These are phyloP conservation scores for Uropsilus gracilis DNA, from an alignment of 2,113 vertebrate genomes.

Conservation along the genomic window DNA sequence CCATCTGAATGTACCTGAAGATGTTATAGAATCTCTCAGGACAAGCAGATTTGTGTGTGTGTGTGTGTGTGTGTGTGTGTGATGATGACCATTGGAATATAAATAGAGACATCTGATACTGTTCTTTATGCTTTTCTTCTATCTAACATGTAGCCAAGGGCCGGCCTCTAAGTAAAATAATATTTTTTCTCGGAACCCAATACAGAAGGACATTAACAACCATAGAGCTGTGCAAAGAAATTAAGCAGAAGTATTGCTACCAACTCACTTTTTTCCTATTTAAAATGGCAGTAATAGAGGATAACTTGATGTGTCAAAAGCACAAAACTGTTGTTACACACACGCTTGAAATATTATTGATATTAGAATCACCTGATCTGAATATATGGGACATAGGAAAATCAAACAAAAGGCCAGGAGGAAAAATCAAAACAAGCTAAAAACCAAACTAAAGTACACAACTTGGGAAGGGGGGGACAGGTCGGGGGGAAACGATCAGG, in stretches of 20 bases:
- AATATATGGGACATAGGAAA: no score
- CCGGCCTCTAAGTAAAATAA: not conserved
- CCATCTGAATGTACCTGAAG: fast-evolving
- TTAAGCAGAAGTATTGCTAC: not conserved
- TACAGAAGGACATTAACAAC: not conserved
- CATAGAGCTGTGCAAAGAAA: not conserved
- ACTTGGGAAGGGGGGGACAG: no score
- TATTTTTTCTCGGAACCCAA: not conserved
- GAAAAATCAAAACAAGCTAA: no score
- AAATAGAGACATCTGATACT: fast-evolving
- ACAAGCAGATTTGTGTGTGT: no score
- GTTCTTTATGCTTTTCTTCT: not conserved
- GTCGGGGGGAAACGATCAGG: no score
- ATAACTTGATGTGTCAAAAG: not conserved
- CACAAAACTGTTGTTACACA: not conserved
- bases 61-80: no score
- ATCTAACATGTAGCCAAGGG: not conserved
- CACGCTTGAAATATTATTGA: not conserved
- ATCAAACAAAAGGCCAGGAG: no score
- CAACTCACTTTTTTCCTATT: not conserved
- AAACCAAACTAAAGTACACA: no score
- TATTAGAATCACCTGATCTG: not conserved
- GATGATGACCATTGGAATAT: not conserved
- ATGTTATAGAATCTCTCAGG: not conserved
- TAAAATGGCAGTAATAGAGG: not conserved